Percentiles rank a stretch among this genome's conserved stretches.
Conservation (phyloP, 2,797 vertebrate species). For the Typhlichthys eigenmanni region DNA sequence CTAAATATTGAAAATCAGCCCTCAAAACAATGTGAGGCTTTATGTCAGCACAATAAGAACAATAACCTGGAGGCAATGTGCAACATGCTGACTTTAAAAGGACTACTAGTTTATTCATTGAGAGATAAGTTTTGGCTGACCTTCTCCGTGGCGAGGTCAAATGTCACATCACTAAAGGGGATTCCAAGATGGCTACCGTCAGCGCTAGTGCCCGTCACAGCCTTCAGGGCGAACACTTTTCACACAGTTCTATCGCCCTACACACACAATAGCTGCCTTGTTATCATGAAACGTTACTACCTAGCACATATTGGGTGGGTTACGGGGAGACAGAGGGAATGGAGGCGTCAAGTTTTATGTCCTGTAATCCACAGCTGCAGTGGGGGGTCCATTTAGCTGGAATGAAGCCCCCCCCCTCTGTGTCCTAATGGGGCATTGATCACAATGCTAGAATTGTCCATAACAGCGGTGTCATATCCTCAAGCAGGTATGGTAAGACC, state of each 20-base stretch:
- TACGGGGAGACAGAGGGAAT: neutral
- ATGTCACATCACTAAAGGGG: slow-evolving; percentile 66
- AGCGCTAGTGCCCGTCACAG: slow-evolving; percentile 43
- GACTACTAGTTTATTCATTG: slow-evolving; percentile 67
- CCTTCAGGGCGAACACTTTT: slow-evolving; percentile 66
- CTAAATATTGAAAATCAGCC: neutral
- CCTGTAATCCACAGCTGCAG: slow-evolving; percentile 55
- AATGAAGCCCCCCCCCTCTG: slow-evolving; percentile 39
- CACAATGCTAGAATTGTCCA: slow-evolving; percentile 11
- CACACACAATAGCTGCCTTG: slow-evolving; percentile 72
- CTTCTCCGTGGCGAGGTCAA: slow-evolving; percentile 66
- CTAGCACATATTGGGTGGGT: slow-evolving; percentile 51
- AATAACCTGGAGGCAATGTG: slow-evolving; percentile 23
- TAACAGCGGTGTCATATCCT: slow-evolving; percentile 8
- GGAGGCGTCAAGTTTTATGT: neutral
- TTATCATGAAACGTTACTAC: slow-evolving; percentile 62
- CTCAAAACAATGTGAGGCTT: slow-evolving; percentile 20
- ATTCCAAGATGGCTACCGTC: slow-evolving; percentile 56
- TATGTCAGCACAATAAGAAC: slow-evolving; percentile 12
- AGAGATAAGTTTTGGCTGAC: slow-evolving; percentile 73
- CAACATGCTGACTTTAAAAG: slow-evolving; percentile 51
- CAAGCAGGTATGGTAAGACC: slow-evolving; percentile 1
- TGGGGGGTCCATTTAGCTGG: slow-evolving; percentile 57
- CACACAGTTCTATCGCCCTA: slow-evolving; percentile 47
- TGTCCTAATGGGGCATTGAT: slow-evolving; percentile 54